These are phyloP conservation scores for Synergus japonicus DNA, from an alignment of 2,888 invertebrate species.

Conservation along the genomic window DNA sequence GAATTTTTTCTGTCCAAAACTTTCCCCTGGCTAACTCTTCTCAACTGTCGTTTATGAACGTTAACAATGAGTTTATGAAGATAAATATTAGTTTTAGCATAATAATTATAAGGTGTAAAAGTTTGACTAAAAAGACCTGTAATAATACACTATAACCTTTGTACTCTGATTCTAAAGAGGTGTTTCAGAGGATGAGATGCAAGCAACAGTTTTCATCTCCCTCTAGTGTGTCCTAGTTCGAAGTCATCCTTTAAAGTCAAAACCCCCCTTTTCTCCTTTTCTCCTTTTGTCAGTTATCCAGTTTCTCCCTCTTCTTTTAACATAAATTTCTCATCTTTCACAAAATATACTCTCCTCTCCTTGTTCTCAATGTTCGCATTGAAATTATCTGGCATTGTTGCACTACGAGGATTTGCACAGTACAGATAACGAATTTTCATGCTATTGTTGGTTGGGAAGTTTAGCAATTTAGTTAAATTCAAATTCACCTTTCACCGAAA, in stretches of 20 bases:
- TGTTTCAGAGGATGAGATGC: neutral
- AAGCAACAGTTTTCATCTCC: conserved; percentile 19
- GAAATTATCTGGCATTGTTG: neutral
- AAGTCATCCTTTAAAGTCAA: conserved; percentile 17
- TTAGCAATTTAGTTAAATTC: too few species aligned
- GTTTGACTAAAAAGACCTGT: neutral
- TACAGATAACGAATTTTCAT: too few species aligned
- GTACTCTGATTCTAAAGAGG: neutral
- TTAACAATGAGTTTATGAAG: too few species aligned
- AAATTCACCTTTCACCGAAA: too few species aligned
- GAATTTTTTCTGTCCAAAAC: too few species aligned
- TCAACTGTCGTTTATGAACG: too few species aligned
- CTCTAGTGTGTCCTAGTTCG: conserved; percentile 1
- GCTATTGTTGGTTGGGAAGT: too few species aligned
- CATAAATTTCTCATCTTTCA: neutral
- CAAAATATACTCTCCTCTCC: neutral
- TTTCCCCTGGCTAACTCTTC: too few species aligned
- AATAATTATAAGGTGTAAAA: neutral
- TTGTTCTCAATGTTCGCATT: neutral
- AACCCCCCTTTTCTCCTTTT: neutral
- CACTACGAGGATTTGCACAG: neutral
- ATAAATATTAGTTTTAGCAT: neutral
- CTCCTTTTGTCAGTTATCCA: neutral
- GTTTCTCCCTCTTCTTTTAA: conserved; percentile 6
- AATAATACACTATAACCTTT: neutral